Evolutionary conservation across 1,140 invertebrate species (phyloP).

Genomic region (Brachionus rotundiformis): DNA sequence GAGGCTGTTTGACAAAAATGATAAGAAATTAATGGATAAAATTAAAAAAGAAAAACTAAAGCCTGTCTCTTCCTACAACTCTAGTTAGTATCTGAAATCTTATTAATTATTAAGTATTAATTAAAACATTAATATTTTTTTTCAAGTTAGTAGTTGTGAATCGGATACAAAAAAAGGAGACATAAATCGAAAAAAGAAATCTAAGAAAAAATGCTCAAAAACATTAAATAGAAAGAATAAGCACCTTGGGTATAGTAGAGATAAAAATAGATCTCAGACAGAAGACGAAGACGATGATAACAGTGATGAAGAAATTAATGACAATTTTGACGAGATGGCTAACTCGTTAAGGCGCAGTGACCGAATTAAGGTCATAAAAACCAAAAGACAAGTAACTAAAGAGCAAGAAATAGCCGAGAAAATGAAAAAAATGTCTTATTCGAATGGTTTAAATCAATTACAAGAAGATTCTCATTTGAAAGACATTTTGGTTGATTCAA

Average conservation of each 20-base stretch:
- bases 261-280: not conserved
- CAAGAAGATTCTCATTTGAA: not conserved
- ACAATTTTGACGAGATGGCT: not conserved
- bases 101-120: no score
- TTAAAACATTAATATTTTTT: not conserved
- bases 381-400: constrained; percentile 15
- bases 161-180: not conserved
- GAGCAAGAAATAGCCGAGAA: constrained; percentile 40
- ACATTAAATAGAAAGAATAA: not conserved
- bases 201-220: not conserved
- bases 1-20: constrained; percentile 21
- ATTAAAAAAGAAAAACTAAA: constrained; percentile 6
- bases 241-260: not conserved
- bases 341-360: constrained; percentile 3
- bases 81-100: no score
- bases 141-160: not conserved
- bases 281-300: not conserved
- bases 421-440: constrained; percentile 9
- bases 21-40: not conserved
- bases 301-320: not conserved
- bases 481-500: not conserved
- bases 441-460: not conserved
- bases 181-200: not conserved
- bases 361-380: constrained; percentile 26
- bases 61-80: no score